Evolutionary conservation across 1,140 invertebrate species (phyloP).

Genomic region (Linepithema humile): DNA sequence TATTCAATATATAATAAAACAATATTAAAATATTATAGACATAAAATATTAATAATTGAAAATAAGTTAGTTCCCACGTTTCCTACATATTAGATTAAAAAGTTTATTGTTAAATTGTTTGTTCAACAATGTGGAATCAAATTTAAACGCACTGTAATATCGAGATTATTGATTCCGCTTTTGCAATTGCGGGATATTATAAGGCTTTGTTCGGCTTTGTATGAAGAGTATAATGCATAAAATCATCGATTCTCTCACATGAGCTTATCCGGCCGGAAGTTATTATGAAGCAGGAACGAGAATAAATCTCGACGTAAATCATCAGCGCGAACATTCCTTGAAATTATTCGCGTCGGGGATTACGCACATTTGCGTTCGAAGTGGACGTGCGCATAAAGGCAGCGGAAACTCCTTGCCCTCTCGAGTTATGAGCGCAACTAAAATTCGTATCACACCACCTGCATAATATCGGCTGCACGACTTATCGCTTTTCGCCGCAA

Average conservation of each 20-base stretch:
- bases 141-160: not conserved
- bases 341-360: constrained; percentile 42
- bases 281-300: constrained; percentile 39
- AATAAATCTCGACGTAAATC: constrained; percentile 46
- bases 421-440: constrained; percentile 35
- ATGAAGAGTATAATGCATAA: constrained; percentile 6
- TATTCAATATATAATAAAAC: not conserved
- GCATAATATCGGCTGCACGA: constrained; percentile 58
- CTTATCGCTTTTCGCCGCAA: constrained; percentile 62
- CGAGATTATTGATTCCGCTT: not conserved
- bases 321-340: constrained; percentile 47
- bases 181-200: constrained; percentile 1
- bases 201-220: not conserved
- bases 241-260: constrained; percentile 27
- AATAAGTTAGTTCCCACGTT: not conserved
- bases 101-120: not conserved
- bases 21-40: constrained; percentile 10
- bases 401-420: constrained; percentile 24
- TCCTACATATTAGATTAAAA: not conserved
- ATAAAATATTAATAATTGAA: not conserved
- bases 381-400: constrained; percentile 4
- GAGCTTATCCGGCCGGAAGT: constrained; percentile 39
- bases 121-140: not conserved
- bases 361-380: constrained; percentile 30
- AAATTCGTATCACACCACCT: constrained; percentile 54